phyloP scores from a whole-genome alignment of 2,797 vertebrate species.

The Rallus crepitans region DNA sequence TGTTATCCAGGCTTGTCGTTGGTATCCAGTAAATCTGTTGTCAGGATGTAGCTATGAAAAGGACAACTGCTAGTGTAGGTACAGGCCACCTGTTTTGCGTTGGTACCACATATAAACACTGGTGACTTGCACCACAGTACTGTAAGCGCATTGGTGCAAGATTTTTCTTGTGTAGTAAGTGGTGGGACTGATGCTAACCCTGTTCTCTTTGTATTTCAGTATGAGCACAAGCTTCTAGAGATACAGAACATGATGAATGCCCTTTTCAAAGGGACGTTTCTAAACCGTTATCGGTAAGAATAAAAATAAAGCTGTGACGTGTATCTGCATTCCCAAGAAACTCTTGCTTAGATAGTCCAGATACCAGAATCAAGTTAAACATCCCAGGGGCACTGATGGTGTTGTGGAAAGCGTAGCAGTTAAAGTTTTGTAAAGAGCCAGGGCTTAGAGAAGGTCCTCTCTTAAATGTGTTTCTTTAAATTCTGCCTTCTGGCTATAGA shows the following conservation, averaged over 20 bases:
- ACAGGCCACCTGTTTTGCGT: background rate
- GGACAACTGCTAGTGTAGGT: background rate
- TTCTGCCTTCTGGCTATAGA: background rate
- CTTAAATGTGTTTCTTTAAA: background rate
- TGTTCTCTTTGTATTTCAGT: constrained; percentile 77
- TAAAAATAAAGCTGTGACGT: background rate
- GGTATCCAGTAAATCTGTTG: background rate
- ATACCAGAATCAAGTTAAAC: background rate
- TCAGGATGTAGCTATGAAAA: background rate
- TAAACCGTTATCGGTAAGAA: constrained; percentile 90
- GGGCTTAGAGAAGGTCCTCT: background rate
- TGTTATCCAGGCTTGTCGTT: background rate
- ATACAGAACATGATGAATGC: constrained; percentile 90
- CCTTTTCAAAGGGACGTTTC: constrained; percentile 91
- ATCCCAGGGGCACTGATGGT: background rate
- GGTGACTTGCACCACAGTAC: background rate
- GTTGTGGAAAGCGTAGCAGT: background rate
- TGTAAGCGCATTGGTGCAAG: background rate
- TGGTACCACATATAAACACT: background rate
- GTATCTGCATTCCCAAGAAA: background rate
- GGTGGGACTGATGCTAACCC: background rate
- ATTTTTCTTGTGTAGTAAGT: background rate
- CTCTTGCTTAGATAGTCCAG: background rate
- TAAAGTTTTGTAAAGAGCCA: background rate
- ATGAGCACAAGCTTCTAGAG: constrained; percentile 86